Percentiles rank a stretch among this genome's conserved stretches.
Evolutionary conservation across 2,888 invertebrate genomes (phyloP).

Genomic region (Morpho helenor): DNA sequence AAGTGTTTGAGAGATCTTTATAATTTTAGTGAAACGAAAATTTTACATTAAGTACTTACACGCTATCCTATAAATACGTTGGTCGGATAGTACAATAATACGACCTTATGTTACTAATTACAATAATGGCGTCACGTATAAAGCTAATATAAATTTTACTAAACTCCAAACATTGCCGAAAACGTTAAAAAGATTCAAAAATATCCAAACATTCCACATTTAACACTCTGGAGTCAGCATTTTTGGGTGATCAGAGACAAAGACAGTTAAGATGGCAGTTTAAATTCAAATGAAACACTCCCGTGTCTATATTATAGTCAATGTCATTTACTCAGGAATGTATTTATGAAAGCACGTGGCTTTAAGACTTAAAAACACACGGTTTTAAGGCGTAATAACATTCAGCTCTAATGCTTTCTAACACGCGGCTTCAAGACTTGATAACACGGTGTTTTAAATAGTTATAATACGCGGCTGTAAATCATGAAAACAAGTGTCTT

Average conservation of each 20-base stretch:
- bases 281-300: too few relatives aligned
- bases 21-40: conserved; percentile 3
- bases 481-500: too few relatives aligned
- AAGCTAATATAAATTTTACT: conserved; percentile 8
- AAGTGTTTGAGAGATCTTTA: conserved; percentile 12
- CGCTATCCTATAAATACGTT: conserved; percentile 10
- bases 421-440: too few relatives aligned
- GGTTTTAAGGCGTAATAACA: too few relatives aligned
- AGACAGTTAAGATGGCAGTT: too few relatives aligned
- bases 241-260: not conserved
- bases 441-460: too few relatives aligned
- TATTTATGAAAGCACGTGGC: too few relatives aligned
- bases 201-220: conserved; percentile 7
- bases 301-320: too few relatives aligned
- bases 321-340: too few relatives aligned
- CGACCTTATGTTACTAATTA: conserved; percentile 5
- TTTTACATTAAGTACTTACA: conserved; percentile 18
- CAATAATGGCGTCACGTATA: conserved; percentile 15
- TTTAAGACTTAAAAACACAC: too few relatives aligned
- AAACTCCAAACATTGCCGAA: conserved; percentile 6
- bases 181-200: not conserved
- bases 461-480: too few relatives aligned
- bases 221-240: not conserved
- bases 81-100: conserved; percentile 11
- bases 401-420: too few relatives aligned